Percentiles rank a stretch among this genome's conserved stretches.
phyloP scores from a whole-genome alignment of 2,797 vertebrate species.

The Poecilia wingei region DNA sequence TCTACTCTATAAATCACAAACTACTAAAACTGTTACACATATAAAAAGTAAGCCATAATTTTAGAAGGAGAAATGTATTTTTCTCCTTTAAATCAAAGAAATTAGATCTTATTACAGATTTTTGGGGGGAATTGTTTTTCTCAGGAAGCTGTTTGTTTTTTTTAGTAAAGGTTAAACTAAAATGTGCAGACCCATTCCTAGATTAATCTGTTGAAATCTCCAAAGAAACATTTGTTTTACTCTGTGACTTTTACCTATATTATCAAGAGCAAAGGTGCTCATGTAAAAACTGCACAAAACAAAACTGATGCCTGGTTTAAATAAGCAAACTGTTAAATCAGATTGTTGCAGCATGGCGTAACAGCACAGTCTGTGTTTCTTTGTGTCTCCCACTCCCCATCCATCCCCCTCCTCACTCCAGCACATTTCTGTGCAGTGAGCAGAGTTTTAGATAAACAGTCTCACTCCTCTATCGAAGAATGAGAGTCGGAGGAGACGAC shows the following conservation, averaged over 20 bases:
- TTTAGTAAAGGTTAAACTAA: neutral
- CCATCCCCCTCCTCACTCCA: constrained; percentile 28
- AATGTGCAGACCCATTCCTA: neutral
- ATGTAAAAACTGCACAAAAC: neutral
- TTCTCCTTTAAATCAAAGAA: neutral
- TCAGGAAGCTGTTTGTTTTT: neutral
- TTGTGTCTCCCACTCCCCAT: constrained; percentile 18
- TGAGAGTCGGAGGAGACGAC: constrained; percentile 33
- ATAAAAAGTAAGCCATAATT: neutral
- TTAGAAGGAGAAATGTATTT: neutral
- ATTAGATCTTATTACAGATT: neutral
- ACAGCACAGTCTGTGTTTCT: constrained; percentile 28
- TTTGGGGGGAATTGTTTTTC: neutral
- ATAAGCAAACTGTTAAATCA: constrained; percentile 76
- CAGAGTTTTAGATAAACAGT: constrained; percentile 64
- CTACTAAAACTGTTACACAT: neutral
- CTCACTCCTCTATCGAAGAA: constrained; percentile 58
- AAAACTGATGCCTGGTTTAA: constrained; percentile 67
- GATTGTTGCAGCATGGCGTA: constrained; percentile 73
- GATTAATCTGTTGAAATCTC: neutral
- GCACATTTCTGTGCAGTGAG: constrained; percentile 68
- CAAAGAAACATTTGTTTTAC: neutral
- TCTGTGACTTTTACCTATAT: neutral
- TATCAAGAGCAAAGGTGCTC: neutral
- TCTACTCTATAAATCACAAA: neutral